A percentile compares a stretch with the other conserved stretches of the same genome.
phyloP scores from a whole-genome alignment of 1,140 invertebrate genomes.

The Bombus pascuorum region DNA sequence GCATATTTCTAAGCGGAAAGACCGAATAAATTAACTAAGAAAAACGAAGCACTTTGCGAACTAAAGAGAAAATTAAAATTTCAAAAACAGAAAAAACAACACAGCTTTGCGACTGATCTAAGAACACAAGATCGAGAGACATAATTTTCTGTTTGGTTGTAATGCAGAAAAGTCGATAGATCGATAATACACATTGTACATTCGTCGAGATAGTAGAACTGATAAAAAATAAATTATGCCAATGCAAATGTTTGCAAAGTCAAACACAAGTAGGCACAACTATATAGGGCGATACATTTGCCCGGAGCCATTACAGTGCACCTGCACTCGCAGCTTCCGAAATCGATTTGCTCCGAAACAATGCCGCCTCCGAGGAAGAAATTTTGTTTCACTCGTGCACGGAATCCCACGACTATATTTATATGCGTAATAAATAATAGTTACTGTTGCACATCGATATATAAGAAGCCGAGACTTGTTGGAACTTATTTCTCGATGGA shows the following conservation, averaged over 20 bases:
- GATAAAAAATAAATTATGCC: constrained; percentile 20
- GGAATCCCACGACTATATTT: background rate
- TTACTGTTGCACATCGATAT: background rate
- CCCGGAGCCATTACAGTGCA: background rate
- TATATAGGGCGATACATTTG: background rate
- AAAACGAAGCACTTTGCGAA: no score
- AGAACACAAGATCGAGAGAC: no score
- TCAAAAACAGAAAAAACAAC: no score
- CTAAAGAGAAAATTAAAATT: no score
- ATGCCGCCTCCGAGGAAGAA: background rate
- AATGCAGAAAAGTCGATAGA: background rate
- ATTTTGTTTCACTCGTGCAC: background rate
- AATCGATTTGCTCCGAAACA: constrained; percentile 20
- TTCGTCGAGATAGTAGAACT: background rate
- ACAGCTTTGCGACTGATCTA: no score
- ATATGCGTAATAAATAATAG: background rate
- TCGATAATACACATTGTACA: background rate
- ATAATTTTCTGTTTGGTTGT: background rate
- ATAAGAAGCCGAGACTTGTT: no score
- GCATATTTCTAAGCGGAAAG: no score
- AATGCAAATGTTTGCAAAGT: constrained; percentile 29
- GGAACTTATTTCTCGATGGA: no score
- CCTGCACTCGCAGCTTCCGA: constrained; percentile 5
- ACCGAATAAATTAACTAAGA: no score
- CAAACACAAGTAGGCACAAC: background rate